Base-by-base conservation (phyloP, 2,888 invertebrate genomes). In the Parthenolecanium corni region DNA sequence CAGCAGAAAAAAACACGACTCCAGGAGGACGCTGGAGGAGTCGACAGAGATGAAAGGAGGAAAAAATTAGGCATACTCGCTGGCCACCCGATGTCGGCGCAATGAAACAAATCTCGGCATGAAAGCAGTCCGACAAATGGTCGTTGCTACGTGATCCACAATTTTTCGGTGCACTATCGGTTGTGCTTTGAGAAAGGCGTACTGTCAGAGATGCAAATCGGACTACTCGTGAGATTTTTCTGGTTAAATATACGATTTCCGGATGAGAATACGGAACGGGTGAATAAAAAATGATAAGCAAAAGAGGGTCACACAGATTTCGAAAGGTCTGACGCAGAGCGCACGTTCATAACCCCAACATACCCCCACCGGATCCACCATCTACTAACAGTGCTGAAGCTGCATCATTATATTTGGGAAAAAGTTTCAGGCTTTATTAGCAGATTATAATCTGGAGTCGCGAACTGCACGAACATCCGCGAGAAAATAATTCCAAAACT, bases 171-270 rank as follows among this genome's bases (percentile, higher is more conserved):
- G n/a, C 54, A 40, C 54, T 54, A 54, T 54, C 54, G 42, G 54
- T 40, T 31, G 23, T 14, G 40, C 21, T 40, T 24, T 40, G 23
- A 42, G 42, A 54, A 54, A 42, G 40, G 54, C n/a, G n/a, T 42
- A 31, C 31, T 9, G 9, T 9, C 9, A 6, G 31, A 54, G 54
- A 54, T 54, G 21, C 38, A 54, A 54, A 54, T 54, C 54, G 42
- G 38, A 54, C 40, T 38, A 9, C 54, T 54, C 54, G 38, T 54
- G 54, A 42, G 54, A 54, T 54, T 54, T 54, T 54, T 54, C 54
- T 54, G n/a, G 54, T 54, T 54, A 54, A 54, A 54, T 31, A 9
- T 54, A 54, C 54, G 54, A 54, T 54, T 54, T 54, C 54, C 54
- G 54, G 54, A 42, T 42, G 54, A 42, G 42, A 54, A 54, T 42